Conservation (phyloP, 1,140 invertebrate genomes). For the Atta cephalotes region DNA sequence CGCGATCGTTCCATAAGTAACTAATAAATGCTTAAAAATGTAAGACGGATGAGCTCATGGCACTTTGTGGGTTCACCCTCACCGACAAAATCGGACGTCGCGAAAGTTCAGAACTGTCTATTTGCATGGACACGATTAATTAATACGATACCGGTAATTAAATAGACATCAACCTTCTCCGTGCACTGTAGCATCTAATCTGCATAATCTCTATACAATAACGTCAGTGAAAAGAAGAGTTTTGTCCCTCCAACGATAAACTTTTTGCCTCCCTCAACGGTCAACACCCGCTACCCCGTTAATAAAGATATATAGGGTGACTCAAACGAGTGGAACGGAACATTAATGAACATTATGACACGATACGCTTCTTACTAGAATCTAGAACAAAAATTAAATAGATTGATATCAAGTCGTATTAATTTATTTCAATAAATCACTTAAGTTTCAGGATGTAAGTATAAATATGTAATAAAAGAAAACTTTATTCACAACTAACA, state of each 20-base stretch:
- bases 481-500: background rate
- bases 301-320: conserved; percentile 46
- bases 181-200: conserved; percentile 71
- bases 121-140: conserved; percentile 67
- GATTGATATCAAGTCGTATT: background rate
- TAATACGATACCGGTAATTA: conserved; percentile 79
- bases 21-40: background rate
- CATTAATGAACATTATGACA: background rate
- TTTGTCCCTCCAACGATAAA: conserved; percentile 60
- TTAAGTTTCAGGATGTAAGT: background rate
- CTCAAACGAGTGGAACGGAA: background rate
- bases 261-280: conserved; percentile 62
- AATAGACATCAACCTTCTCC: conserved; percentile 80
- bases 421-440: too few species aligned
- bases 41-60: background rate
- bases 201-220: conserved; percentile 83
- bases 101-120: conserved; percentile 31
- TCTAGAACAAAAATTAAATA: background rate
- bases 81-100: conserved; percentile 19
- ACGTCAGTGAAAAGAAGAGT: conserved; percentile 62
- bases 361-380: background rate
- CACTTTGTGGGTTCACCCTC: background rate
- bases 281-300: conserved; percentile 14
- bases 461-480: background rate
- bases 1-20: background rate